These are phyloP conservation scores for Onychostruthus taczanowskii DNA, from an alignment of 2,113 vertebrate genomes.

Conservation along the genomic window DNA sequence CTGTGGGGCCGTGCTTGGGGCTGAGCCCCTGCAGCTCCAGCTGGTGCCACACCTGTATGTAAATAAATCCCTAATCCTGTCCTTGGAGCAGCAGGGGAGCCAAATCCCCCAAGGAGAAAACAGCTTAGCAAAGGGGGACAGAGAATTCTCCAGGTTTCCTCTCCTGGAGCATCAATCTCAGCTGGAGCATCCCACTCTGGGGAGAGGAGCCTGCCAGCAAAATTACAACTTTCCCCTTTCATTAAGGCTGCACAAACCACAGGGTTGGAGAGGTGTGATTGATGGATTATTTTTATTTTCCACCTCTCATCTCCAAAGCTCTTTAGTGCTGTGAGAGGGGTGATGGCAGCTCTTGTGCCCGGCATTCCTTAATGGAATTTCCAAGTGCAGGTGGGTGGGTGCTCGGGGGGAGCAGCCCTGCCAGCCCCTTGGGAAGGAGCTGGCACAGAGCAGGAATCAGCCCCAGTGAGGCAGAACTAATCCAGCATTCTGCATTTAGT, in stretches of 20 bases:
- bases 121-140: neutral
- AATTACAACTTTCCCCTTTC: neutral
- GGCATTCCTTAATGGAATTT: neutral
- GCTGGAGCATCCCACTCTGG: neutral
- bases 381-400: neutral
- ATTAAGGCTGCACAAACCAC: neutral
- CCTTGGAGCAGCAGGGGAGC: neutral
- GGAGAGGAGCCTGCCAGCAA: neutral
- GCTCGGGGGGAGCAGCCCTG: neutral
- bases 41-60: conserved; percentile 51
- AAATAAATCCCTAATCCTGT: conserved; percentile 60
- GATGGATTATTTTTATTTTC: neutral
- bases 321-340: neutral
- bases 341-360: neutral
- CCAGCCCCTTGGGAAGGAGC: neutral
- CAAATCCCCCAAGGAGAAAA: neutral
- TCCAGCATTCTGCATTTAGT: neutral
- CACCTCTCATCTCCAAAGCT: neutral
- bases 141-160: neutral
- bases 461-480: neutral
- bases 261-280: neutral
- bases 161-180: neutral
- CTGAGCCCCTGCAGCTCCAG: neutral
- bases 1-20: neutral
- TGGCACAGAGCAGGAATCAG: neutral